Conservation (phyloP, 2,888 invertebrate genomes). For the Amphipoea lucens region DNA sequence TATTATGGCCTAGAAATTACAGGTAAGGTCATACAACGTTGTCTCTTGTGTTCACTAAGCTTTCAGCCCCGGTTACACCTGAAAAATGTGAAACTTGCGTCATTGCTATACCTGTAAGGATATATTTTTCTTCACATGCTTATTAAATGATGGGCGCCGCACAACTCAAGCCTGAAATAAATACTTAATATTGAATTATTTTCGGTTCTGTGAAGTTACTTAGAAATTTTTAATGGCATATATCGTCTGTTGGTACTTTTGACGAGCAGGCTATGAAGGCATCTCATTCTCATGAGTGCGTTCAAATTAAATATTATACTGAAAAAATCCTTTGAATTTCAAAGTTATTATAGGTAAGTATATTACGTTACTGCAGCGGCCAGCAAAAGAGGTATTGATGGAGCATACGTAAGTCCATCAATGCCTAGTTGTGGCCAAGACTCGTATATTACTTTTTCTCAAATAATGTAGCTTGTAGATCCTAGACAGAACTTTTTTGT, state of each 20-base stretch:
- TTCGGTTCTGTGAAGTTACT: constrained; percentile 36
- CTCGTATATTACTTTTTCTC: no score
- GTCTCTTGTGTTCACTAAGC: constrained; percentile 78
- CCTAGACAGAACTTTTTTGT: no score
- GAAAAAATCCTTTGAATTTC: constrained; percentile 4
- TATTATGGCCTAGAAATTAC: constrained; percentile 5
- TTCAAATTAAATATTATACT: constrained; percentile 25
- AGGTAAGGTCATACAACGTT: constrained; percentile 69
- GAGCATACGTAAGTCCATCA: no score
- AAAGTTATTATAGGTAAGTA: neutral
- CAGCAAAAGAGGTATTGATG: no score
- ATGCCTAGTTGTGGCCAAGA: no score
- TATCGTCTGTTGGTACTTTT: neutral
- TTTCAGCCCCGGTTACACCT: constrained; percentile 80
- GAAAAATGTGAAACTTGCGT: constrained; percentile 62
- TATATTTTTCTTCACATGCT: constrained; percentile 23
- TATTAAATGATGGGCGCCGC: constrained; percentile 5
- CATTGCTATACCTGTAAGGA: constrained; percentile 12
- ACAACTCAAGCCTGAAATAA: constrained; percentile 15
- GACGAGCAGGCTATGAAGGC: constrained; percentile 14
- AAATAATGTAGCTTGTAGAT: no score
- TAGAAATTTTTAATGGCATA: constrained; percentile 35
- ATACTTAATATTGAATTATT: constrained; percentile 40
- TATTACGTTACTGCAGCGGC: no score
- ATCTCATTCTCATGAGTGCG: constrained; percentile 16